These are phyloP conservation scores for Drosophila truncata DNA, from an alignment of 1,140 invertebrate genomes.

Conservation along the genomic window DNA sequence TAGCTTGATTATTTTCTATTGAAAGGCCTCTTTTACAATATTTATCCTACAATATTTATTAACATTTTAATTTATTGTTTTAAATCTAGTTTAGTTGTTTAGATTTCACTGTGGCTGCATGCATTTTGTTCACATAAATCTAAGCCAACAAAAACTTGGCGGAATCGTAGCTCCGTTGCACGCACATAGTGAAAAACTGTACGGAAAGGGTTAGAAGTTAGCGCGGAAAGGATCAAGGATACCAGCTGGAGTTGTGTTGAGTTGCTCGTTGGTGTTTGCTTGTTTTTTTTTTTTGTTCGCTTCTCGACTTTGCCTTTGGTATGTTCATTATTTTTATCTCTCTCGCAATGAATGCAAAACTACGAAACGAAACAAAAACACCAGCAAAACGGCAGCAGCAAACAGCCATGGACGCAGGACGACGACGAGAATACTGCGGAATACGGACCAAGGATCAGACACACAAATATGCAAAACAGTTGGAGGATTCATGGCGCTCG, in stretches of 20 bases:
- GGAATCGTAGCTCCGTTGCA: constrained; percentile 74
- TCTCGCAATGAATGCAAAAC: constrained; percentile 81
- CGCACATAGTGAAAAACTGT: constrained; percentile 54
- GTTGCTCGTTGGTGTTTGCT: constrained; percentile 61
- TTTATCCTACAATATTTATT: not conserved
- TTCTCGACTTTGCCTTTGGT: constrained; percentile 78
- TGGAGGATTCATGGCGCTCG: constrained; percentile 78
- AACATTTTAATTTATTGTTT: not conserved
- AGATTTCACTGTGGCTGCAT: constrained; percentile 19
- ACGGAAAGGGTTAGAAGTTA: not conserved
- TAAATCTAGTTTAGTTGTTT: not conserved
- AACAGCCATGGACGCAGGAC: not conserved
- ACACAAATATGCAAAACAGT: constrained; percentile 81
- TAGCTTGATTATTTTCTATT: not conserved
- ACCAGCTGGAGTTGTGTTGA: constrained; percentile 53
- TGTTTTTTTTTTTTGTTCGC: constrained; percentile 51
- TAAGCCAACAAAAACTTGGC: constrained; percentile 76
- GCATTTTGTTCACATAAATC: constrained; percentile 69
- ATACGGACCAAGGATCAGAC: constrained; percentile 33
- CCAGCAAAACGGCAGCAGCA: constrained; percentile 38
- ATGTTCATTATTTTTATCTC: constrained; percentile 84
- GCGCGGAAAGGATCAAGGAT: constrained; percentile 18
- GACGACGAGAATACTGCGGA: constrained; percentile 4
- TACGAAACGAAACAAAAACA: constrained; percentile 77
- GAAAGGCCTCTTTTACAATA: not conserved